Base-by-base conservation (phyloP, 2,113 vertebrate species). In the Erinaceus europaeus region DNA sequence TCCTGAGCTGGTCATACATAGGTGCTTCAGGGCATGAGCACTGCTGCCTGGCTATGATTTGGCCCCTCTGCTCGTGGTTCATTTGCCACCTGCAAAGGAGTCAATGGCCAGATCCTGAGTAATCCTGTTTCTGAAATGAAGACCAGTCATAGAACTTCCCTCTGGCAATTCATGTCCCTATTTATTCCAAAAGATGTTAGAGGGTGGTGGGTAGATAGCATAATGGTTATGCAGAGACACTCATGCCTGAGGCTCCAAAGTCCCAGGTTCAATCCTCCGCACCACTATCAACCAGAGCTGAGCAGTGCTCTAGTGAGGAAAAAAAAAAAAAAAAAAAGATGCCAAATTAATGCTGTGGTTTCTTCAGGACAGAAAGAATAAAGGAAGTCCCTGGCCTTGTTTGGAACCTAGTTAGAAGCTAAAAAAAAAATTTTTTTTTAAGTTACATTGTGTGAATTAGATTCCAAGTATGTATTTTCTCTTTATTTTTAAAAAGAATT, bases 361-460 rank as follows among this genome's bases (percentile, higher is more conserved):
- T 84, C 61, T 75, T 1, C 73, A 34, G n/a, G 5, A 77, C 32
- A 11, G 23, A 64, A 90, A 62, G 64, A 57, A 65, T n/a, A 79
- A 40, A 76, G 29, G 32, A 32, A 38, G 38, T 29, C 15, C 15
- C 18, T 91, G 29, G 23, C 17, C 27, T 84, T n/a, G 10, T 53
- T 4, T 75, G 44, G 38, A 57, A 40, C 27, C 67, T 75, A 9
- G 34, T 82, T 27, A 78, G 71, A 74, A 74, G 55, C 44, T 44
- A 61, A 65, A 74, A 52, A 17, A n/a, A n/a, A n/a, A n/a, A n/a
- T n/a, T n/a, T n/a, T n/a, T n/a, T n/a, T n/a, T n/a, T n/a, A n/a
- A 42, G 89, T 80, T 38, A 9, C 38, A 48, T 73, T 78, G 0
- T 62, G 69, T 86, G 73, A n/a, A 42, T 93, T 90, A 68, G 62